A percentile compares a stretch with the other conserved stretches of the same genome.
phyloP scores from a whole-genome alignment of 2,888 invertebrate species.

The Sturmia bella region DNA sequence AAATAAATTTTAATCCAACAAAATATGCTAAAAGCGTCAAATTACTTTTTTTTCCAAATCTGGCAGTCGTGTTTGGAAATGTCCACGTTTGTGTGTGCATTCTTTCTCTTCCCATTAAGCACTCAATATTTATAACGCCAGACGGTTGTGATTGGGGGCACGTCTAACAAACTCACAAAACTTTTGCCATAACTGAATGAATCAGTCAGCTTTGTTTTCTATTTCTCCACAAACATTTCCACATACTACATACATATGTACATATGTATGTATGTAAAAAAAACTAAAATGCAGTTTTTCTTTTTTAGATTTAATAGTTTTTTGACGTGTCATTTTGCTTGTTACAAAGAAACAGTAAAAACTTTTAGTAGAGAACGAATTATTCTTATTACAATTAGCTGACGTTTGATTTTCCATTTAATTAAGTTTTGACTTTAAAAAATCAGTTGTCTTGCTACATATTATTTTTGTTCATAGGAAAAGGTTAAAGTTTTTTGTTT shows the following conservation, averaged over 20 bases:
- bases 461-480: background rate
- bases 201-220: constrained; percentile 1
- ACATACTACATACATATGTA: too few species aligned
- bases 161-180: constrained; percentile 48
- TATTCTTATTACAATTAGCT: background rate
- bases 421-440: background rate
- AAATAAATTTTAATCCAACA: background rate
- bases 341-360: constrained; percentile 10
- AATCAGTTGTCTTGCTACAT: background rate
- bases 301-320: background rate
- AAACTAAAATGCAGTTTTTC: background rate
- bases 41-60: background rate
- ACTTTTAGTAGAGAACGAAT: background rate
- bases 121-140: constrained; percentile 29
- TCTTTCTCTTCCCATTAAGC: constrained; percentile 9
- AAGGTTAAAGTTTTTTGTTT: background rate
- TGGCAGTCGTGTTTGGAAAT: background rate
- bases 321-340: background rate
- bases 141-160: constrained; percentile 62
- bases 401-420: background rate
- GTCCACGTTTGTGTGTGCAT: background rate
- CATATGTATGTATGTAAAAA: background rate
- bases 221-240: constrained; percentile 9
- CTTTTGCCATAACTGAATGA: constrained; percentile 11
- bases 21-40: background rate